Conservation (phyloP, 2,888 invertebrate genomes). For the Halictus ligatus region DNA sequence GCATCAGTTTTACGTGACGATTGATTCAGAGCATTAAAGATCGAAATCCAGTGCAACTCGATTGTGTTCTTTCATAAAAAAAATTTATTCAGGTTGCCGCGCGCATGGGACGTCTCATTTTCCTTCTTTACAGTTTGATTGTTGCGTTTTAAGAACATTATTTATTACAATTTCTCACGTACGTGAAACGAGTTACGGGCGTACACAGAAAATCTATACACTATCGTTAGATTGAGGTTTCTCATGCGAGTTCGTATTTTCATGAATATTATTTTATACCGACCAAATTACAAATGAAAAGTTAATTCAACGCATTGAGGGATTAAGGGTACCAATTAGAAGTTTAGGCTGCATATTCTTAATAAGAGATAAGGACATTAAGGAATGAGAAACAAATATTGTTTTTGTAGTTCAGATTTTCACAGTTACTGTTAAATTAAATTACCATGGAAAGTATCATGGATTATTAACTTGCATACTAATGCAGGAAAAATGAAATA, state of each 20-base stretch:
- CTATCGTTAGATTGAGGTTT: neutral
- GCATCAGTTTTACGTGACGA: constrained; percentile 35
- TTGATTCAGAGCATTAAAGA: constrained; percentile 14
- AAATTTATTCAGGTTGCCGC: neutral
- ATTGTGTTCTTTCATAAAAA: neutral
- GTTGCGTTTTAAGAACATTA: neutral
- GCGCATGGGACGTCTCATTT: neutral
- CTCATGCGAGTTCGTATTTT: neutral
- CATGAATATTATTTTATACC: neutral
- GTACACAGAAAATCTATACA: neutral
- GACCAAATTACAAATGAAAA: neutral
- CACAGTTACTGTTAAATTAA: no score
- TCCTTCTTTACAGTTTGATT: neutral
- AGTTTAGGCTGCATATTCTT: neutral
- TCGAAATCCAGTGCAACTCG: constrained; percentile 21
- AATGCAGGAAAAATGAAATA: neutral
- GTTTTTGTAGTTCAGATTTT: neutral
- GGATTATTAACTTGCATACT: neutral
- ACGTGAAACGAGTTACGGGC: neutral
- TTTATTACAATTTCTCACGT: neutral
- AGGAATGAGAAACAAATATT: neutral
- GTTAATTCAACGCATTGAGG: neutral
- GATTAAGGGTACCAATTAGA: neutral
- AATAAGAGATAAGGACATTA: neutral
- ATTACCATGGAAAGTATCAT: no score